phyloP scores from a whole-genome alignment of 2,113 vertebrate genomes.

The Arothron firmamentum region DNA sequence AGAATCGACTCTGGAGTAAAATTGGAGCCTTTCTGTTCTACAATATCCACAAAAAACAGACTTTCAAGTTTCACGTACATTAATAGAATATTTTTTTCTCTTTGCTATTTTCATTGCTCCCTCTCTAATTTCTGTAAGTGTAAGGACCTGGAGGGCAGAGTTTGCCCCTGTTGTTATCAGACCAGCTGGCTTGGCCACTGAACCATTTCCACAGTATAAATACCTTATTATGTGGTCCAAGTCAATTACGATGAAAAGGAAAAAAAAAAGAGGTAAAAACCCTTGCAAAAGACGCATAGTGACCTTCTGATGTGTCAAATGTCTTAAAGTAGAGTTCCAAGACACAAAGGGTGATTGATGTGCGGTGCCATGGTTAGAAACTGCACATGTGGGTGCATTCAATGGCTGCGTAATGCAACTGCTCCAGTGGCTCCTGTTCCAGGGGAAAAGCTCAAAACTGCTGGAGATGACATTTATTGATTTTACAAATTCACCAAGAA shows the following conservation, averaged over 20 bases:
- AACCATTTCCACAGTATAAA: conserved; percentile 39
- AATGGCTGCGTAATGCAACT: not conserved
- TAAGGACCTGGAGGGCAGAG: conserved; percentile 28
- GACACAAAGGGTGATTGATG: conserved; percentile 25
- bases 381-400: not conserved
- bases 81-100: not conserved
- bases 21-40: no score
- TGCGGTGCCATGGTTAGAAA: not conserved
- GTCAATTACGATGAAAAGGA: conserved; percentile 63
- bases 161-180: conserved; percentile 44
- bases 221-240: conserved; percentile 62
- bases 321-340: conserved; percentile 1
- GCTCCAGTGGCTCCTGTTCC: not conserved
- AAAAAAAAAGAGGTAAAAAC: conserved; percentile 14
- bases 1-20: no score
- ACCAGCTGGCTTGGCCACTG: conserved; percentile 19
- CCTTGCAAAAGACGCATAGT: conserved; percentile 18
- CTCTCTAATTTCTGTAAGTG: not conserved
- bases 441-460: not conserved
- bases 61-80: conserved; percentile 22
- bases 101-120: conserved; percentile 8
- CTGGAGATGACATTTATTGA: no score
- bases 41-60: conserved; percentile 23
- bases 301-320: conserved; percentile 45
- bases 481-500: no score